phyloP scores from a whole-genome alignment of 2,797 vertebrate species.

The Neosilurus hyrtlii region DNA sequence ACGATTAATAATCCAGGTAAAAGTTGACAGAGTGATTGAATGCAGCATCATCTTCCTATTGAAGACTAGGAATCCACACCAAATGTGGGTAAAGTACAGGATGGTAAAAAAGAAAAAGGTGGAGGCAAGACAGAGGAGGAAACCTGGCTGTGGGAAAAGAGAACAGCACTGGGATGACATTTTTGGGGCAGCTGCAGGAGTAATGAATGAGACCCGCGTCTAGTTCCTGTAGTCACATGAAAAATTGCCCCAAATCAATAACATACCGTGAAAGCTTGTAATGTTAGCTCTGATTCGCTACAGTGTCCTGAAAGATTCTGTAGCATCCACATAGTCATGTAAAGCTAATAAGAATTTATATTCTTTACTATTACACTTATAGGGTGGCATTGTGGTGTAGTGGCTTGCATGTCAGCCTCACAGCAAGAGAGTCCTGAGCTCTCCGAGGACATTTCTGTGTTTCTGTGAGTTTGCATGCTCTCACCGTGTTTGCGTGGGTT shows the following conservation, averaged over 20 bases:
- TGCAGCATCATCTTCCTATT: background rate
- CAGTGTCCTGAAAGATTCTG: background rate
- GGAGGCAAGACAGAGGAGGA: constrained; percentile 16
- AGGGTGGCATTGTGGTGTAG: too few species aligned
- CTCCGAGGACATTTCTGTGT: too few species aligned
- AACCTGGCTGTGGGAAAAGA: constrained; percentile 64
- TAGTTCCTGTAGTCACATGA: constrained; percentile 64
- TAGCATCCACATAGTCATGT: background rate
- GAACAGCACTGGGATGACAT: constrained; percentile 67
- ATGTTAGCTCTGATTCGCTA: background rate
- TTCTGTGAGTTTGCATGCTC: too few species aligned
- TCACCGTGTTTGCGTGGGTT: too few species aligned
- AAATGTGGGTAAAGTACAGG: constrained; percentile 53
- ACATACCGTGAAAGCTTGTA: constrained; percentile 42
- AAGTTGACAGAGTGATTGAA: background rate
- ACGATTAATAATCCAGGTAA: constrained; percentile 18
- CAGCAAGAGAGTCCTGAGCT: too few species aligned
- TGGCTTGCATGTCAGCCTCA: too few species aligned
- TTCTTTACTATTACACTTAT: background rate
- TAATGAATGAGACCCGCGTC: constrained; percentile 75
- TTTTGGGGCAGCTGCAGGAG: constrained; percentile 76
- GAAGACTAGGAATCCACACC: constrained; percentile 57
- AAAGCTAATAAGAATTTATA: background rate
- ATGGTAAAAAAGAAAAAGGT: constrained; percentile 23
- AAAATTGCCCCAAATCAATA: constrained; percentile 56